A percentile compares a stretch with the other conserved stretches of the same genome.
phyloP scores from a whole-genome alignment of 2,888 invertebrate species.

The Rotaria socialis region DNA sequence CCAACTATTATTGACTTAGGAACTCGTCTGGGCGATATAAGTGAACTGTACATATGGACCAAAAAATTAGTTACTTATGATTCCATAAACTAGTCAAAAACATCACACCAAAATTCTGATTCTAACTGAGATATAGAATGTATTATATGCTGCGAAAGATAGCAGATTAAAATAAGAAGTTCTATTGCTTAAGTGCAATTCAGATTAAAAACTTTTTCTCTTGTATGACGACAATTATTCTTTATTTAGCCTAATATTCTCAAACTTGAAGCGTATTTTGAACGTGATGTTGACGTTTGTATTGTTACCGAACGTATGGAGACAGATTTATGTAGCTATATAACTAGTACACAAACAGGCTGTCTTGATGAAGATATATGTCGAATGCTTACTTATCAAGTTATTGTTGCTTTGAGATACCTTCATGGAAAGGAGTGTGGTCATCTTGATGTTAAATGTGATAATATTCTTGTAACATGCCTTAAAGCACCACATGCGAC shows the following conservation, averaged over 20 bases:
- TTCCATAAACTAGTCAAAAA: too few relatives aligned
- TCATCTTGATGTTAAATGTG: conserved; percentile 75
- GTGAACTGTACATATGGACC: too few relatives aligned
- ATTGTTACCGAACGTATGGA: not conserved
- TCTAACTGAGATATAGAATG: too few relatives aligned
- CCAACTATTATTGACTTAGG: too few relatives aligned
- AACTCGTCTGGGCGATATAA: too few relatives aligned
- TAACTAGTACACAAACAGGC: not conserved
- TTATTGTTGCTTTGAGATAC: not conserved
- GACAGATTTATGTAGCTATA: not conserved
- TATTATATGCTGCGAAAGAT: too few relatives aligned
- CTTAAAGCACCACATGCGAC: not conserved
- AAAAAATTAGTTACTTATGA: too few relatives aligned
- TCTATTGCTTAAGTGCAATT: too few relatives aligned
- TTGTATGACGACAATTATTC: too few relatives aligned
- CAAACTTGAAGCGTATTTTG: not conserved
- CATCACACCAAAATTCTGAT: too few relatives aligned
- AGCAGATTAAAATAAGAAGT: too few relatives aligned
- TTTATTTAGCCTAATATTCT: not conserved
- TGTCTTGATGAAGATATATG: not conserved
- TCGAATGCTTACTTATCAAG: not conserved
- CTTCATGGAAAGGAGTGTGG: not conserved
- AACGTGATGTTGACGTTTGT: not conserved
- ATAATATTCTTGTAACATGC: not conserved
- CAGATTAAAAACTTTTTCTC: not conserved